A percentile compares a stretch with the other conserved stretches of the same genome.
Evolutionary conservation across 2,797 vertebrate species (phyloP).

Genomic region (Antennarius maculatus): DNA sequence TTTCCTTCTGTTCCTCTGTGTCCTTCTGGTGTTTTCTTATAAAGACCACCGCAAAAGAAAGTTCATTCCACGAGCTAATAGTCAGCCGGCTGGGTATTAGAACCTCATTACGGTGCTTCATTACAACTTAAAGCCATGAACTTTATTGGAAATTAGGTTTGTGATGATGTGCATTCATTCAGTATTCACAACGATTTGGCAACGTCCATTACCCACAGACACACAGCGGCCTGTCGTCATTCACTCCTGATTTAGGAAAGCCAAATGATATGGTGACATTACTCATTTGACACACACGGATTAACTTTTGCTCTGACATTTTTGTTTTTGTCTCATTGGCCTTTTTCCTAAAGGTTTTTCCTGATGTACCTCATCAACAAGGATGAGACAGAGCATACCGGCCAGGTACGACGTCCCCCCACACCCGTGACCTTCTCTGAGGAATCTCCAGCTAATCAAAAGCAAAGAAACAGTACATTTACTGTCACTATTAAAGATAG

Average conservation of each 20-base stretch:
- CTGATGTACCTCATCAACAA: constrained; percentile 99
- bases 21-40: constrained; percentile 25
- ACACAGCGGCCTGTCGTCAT: constrained; percentile 52
- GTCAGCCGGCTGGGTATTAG: constrained; percentile 51
- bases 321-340: constrained; percentile 32
- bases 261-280: constrained; percentile 32
- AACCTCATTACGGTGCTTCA: constrained; percentile 71
- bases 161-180: constrained; percentile 57
- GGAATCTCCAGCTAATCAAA: neutral
- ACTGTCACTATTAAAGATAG: neutral
- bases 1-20: constrained; percentile 34
- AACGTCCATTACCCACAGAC: constrained; percentile 39
- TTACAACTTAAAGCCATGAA: constrained; percentile 74
- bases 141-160: constrained; percentile 70
- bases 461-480: neutral
- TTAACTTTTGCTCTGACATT: constrained; percentile 27
- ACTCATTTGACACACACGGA: no score
- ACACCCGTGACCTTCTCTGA: constrained; percentile 13
- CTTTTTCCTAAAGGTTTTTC: constrained; percentile 89
- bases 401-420: constrained; percentile 83
- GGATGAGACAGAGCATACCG: constrained; percentile 98
- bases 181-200: constrained; percentile 59
- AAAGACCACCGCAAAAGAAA: constrained; percentile 45
- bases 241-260: constrained; percentile 49
- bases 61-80: constrained; percentile 58